Evolutionary conservation across 2,888 invertebrate genomes (phyloP).

Genomic region (Pseudanteris insignis): DNA sequence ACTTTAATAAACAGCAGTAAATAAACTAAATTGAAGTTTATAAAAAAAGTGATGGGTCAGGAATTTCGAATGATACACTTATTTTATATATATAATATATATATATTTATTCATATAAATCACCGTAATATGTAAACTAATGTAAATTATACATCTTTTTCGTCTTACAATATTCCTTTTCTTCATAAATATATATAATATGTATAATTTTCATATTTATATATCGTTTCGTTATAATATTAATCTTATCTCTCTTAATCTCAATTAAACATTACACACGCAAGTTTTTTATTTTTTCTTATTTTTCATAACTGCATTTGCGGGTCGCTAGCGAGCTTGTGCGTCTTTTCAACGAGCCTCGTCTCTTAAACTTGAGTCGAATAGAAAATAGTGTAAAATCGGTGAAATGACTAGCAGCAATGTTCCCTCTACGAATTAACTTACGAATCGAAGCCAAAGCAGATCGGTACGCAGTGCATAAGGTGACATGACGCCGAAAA

Average conservation of each 20-base stretch:
- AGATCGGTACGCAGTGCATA: too few relatives aligned
- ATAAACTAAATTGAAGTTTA: too few relatives aligned
- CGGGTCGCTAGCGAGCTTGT: slow-evolving; percentile 45
- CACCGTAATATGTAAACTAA: slow-evolving; percentile 53
- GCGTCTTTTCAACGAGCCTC: slow-evolving; percentile 40
- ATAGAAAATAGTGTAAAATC: slow-evolving; percentile 37
- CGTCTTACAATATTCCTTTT: slow-evolving; percentile 55
- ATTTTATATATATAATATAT: slow-evolving; percentile 49
- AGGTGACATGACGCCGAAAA: too few relatives aligned
- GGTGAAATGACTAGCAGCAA: slow-evolving; percentile 3
- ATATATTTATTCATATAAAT: slow-evolving; percentile 52
- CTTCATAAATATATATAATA: slow-evolving; percentile 58
- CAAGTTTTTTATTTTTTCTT: slow-evolving; percentile 28
- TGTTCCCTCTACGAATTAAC: slow-evolving; percentile 20
- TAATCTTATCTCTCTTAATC: slow-evolving; percentile 52
- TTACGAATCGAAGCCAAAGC: too few relatives aligned
- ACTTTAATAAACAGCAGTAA: too few relatives aligned
- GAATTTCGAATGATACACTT: too few relatives aligned
- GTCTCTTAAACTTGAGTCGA: slow-evolving; percentile 31
- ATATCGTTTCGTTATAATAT: slow-evolving; percentile 54
- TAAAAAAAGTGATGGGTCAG: too few relatives aligned
- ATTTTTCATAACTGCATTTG: slow-evolving; percentile 37
- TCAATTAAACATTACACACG: slow-evolving; percentile 44
- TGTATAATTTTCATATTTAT: slow-evolving; percentile 54
- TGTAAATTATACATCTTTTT: slow-evolving; percentile 56